Evolutionary conservation across 2,888 invertebrate genomes (phyloP), one percentile per base, ranked within the genome.

Genomic region (Sepioteuthis lessoniana): DNA sequence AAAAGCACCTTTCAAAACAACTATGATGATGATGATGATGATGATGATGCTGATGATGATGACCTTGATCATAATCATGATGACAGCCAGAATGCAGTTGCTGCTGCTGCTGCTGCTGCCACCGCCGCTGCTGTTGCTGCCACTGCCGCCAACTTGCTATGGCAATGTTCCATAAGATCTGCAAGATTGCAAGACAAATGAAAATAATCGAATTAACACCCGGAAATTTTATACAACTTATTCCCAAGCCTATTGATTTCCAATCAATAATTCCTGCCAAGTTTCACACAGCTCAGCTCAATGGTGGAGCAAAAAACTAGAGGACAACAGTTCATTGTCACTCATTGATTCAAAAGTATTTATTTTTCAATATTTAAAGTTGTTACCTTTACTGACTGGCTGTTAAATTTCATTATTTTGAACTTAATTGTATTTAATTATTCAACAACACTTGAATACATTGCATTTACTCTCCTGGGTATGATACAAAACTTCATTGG

Each of bases 81-180:
- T 76, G n/a, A n/a, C 25, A 13, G n/a, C n/a, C 19, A 35, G n/a
- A 76, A 16, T 35, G 76, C 76, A 76, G 60, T 60, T 60, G 10
- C 31, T 31, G 5, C 60, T 60, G 60, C 31, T 60, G n/a, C n/a
- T n/a, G n/a, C n/a, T 28, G 5, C 3, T 28, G 4, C 55, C 25
- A 0, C 21, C 55, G 21, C 25, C 25, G n/a, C n/a, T n/a, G n/a
- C n/a, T n/a, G n/a, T n/a, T n/a, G n/a, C n/a, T n/a, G 76, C n/a
- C 16, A 25, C n/a, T n/a, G 76, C n/a, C 25, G n/a, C n/a, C 76
- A 76, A 76, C 76, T 76, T 76, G 13, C n/a, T n/a, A 76, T 76
- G 76, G 76, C 76, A n/a, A n/a, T n/a, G n/a, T 76, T 76, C 76
- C 76, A 76, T n/a, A 76, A 76, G 76, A 76, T 76, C 76, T 76